Conservation (phyloP, 1,140 invertebrate species). For the Aporrectodea caliginosa region DNA sequence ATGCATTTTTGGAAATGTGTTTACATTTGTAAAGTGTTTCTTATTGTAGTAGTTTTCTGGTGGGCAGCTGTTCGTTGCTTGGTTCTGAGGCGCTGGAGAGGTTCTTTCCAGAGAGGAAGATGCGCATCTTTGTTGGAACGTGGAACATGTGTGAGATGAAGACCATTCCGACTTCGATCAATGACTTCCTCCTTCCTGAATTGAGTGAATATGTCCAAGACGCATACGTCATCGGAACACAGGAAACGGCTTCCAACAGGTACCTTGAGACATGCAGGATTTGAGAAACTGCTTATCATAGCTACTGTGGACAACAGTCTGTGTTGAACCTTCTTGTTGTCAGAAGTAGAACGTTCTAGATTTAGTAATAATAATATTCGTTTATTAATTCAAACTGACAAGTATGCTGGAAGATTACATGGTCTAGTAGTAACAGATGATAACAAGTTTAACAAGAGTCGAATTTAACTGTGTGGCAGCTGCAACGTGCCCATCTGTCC, state of each 20-base stretch:
- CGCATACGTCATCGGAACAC: constrained; percentile 84
- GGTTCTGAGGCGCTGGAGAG: constrained; percentile 77
- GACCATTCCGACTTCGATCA: constrained; percentile 57
- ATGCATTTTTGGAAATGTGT: no score
- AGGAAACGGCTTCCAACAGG: constrained; percentile 68
- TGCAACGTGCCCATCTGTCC: no score
- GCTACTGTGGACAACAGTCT: not conserved
- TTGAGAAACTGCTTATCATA: not conserved
- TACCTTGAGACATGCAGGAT: constrained; percentile 31
- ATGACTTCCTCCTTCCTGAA: constrained; percentile 81
- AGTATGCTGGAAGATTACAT: no score
- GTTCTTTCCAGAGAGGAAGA: constrained; percentile 76
- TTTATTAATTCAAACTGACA: no score
- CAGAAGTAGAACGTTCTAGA: not conserved
- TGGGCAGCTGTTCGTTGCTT: constrained; percentile 59
- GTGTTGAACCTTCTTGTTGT: not conserved
- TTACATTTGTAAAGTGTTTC: no score
- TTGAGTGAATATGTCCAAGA: constrained; percentile 78
- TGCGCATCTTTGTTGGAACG: constrained; percentile 82
- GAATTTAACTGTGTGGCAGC: not conserved
- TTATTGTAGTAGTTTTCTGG: constrained; percentile 45
- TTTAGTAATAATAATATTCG: no score
- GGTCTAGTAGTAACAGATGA: no score
- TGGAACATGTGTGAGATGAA: constrained; percentile 92
- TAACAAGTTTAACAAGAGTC: no score